These are phyloP conservation scores for Hestina assimilis DNA, from an alignment of 1,140 invertebrate species.

Conservation along the genomic window DNA sequence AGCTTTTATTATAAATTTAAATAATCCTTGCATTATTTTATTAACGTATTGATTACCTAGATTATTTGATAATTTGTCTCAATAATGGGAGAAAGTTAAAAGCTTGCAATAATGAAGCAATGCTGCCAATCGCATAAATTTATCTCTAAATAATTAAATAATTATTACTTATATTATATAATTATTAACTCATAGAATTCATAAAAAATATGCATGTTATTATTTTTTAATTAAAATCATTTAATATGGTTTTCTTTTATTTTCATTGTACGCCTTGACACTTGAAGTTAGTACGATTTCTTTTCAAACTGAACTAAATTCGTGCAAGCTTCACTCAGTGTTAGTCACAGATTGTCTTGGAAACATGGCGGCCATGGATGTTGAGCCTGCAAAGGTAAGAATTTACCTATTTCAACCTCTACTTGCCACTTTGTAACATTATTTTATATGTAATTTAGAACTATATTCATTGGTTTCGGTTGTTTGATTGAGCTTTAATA, in stretches of 20 bases:
- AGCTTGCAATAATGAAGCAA: not conserved
- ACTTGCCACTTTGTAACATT: too few relatives aligned
- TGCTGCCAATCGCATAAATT: not conserved
- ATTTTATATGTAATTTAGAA: not conserved
- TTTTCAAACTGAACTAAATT: slow-evolving; percentile 2
- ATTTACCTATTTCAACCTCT: too few relatives aligned
- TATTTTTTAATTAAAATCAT: not conserved
- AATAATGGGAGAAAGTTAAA: not conserved
- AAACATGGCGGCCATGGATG: slow-evolving; percentile 74
- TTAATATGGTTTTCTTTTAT: not conserved
- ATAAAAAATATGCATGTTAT: not conserved
- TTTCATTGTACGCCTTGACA: slow-evolving; percentile 8
- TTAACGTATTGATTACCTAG: not conserved
- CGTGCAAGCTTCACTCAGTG: slow-evolving; percentile 35
- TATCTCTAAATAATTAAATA: not conserved
- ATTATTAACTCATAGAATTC: not conserved
- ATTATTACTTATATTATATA: not conserved
- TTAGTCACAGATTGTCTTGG: slow-evolving; percentile 45
- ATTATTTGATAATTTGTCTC: not conserved
- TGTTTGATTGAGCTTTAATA: not conserved
- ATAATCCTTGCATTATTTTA: not conserved
- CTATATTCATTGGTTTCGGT: not conserved
- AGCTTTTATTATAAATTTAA: not conserved
- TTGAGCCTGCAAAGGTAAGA: slow-evolving; percentile 67
- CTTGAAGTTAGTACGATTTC: slow-evolving; percentile 30